Percentiles rank a stretch among this genome's conserved stretches.
phyloP scores from a whole-genome alignment of 2,113 vertebrate species.

The Hyaena hyaena region DNA sequence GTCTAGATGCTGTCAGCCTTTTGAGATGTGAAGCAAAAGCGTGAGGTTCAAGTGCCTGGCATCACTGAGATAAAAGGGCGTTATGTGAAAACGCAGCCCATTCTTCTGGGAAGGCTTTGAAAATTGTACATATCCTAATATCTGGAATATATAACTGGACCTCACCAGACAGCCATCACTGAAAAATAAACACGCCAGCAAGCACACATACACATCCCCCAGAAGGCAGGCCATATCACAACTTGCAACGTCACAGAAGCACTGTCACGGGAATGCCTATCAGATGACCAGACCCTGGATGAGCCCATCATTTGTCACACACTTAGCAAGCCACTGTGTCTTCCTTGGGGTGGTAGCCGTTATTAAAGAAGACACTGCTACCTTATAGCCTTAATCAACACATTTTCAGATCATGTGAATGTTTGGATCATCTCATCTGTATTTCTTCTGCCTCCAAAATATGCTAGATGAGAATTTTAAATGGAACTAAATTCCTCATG shows the following conservation, averaged over 20 bases:
- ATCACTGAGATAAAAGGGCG: neutral
- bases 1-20: neutral
- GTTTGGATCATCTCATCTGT: neutral
- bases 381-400: neutral
- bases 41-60: neutral
- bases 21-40: neutral
- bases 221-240: neutral
- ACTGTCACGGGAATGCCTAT: neutral
- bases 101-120: neutral
- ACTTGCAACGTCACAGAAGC: neutral
- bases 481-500: neutral
- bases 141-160: neutral
- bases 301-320: slow-evolving; percentile 40
- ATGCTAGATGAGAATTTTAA: neutral
- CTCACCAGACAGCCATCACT: neutral
- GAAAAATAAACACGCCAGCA: neutral
- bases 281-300: neutral
- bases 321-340: slow-evolving; percentile 66
- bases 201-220: neutral
- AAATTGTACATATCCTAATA: neutral
- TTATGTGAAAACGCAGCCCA: neutral
- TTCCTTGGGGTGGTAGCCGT: slow-evolving; percentile 65
- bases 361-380: neutral
- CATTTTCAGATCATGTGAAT: neutral
- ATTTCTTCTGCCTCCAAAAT: slow-evolving; percentile 26